Evolutionary conservation across 2,113 vertebrate species (phyloP), one percentile per base, ranked within the genome.

Genomic region (Panurus biarmicus): DNA sequence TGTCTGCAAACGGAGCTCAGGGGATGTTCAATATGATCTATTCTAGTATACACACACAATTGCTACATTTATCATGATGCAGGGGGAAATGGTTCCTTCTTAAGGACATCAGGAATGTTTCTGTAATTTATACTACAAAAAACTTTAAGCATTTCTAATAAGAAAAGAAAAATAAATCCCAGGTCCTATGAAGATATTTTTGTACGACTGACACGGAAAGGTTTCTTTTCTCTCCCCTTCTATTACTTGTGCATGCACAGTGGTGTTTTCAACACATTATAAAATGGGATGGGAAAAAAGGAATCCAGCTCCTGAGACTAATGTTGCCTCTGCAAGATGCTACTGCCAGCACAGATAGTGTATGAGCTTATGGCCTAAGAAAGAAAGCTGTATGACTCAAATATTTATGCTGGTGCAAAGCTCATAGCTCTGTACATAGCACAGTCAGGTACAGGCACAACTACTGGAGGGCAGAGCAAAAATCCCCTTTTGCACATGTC

Each of bases 11-110:
- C 72, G 40, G 96, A 98, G 97, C 97, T 97, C 97, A 93, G 96
- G 97, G 98, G 98, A 97, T 96, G 97, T 97, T 98, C 98, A 97
- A 97, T 97, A 96, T 97, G 95, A 98, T 98, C 95, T 97, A 97
- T 98, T 98, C 98, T 90, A 94, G 94, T 93, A 74, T 89, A 94
- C 58, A 89, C 71, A 90, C 65, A 66, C 96, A 96, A 96, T 90
- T 96, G 95, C 94, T 94, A 96, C 73, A 94, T 94, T 97, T 94
- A 92, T 97, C 97, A 95, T 24, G 71, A 95, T 90, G 77, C 33
- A 61, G 81, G 77, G 74, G 89, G 94, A 97, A 95, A 83, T 53
- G 87, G 77, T 45, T 95, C 90, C 92, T 87, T 93, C 85, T 93
- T 89, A 95, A 95, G 80, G 66, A 90, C 87, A 95, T 93, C 76